phyloP scores from a whole-genome alignment of 2,888 invertebrate species.

The Euclidia mi region DNA sequence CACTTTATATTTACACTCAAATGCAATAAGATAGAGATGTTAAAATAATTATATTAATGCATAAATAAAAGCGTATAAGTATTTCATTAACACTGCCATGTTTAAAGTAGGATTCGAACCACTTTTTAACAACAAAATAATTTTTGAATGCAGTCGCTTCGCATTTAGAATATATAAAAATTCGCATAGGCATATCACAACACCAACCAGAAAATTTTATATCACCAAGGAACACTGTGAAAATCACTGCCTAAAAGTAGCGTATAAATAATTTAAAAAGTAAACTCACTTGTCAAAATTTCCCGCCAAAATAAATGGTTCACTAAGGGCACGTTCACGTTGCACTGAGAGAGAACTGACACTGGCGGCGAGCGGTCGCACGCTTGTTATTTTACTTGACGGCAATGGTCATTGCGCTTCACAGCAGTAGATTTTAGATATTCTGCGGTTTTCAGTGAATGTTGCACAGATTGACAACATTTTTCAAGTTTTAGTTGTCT shows the following conservation, averaged over 20 bases:
- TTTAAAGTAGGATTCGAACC: neutral
- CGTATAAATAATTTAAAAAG: conserved; percentile 16
- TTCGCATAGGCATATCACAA: conserved; percentile 8
- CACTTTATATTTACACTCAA: too few species aligned
- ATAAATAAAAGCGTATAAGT: too few species aligned
- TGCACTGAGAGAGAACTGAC: conserved; percentile 51
- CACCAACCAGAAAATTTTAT: neutral
- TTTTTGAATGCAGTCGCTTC: conserved; percentile 13
- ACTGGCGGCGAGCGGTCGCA: conserved; percentile 58
- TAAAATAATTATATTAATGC: too few species aligned
- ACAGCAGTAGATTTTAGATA: conserved; percentile 46
- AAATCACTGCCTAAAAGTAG: neutral
- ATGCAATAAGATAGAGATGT: too few species aligned
- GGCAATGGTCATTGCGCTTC: conserved; percentile 50
- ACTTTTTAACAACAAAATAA: neutral
- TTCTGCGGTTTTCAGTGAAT: conserved; percentile 62
- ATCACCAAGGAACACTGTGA: conserved; percentile 1
- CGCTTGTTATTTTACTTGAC: conserved; percentile 65
- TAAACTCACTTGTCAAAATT: conserved; percentile 57
- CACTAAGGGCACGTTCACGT: conserved; percentile 57
- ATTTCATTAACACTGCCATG: too few species aligned
- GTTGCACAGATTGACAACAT: conserved; percentile 60
- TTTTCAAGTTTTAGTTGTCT: conserved; percentile 33
- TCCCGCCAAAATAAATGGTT: conserved; percentile 42
- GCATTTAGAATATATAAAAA: conserved; percentile 6